phyloP scores from a whole-genome alignment of 37 sponge, comb jelly and placozoan genomes.

The Theonella swinhoei region DNA sequence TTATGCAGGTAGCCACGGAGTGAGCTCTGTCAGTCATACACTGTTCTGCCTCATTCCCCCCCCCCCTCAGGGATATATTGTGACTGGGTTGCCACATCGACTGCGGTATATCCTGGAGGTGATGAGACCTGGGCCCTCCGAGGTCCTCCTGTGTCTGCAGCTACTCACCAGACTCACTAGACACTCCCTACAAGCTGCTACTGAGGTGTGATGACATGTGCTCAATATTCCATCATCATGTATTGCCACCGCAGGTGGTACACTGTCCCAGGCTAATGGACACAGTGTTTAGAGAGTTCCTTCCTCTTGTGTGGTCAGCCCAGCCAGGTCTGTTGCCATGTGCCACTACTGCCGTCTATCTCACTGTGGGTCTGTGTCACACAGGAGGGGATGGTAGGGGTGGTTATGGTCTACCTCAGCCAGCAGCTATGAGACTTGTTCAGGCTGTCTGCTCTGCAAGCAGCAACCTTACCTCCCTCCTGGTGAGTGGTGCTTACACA shows the following conservation, averaged over 20 bases:
- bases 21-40: neutral
- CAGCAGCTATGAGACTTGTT: constrained; percentile 62
- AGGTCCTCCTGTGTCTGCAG: constrained; percentile 46
- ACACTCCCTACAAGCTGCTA: constrained; percentile 79
- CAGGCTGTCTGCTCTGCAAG: constrained; percentile 61
- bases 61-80: constrained; percentile 66
- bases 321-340: neutral
- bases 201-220: constrained; percentile 31
- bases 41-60: neutral
- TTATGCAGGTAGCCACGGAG: constrained; percentile 41
- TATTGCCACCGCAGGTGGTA: constrained; percentile 51
- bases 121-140: constrained; percentile 21
- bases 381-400: neutral
- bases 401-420: constrained; percentile 25
- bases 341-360: neutral
- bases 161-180: constrained; percentile 64
- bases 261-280: constrained; percentile 69
- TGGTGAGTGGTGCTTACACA: too few species aligned
- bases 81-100: constrained; percentile 66
- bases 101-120: constrained; percentile 82
- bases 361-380: neutral
- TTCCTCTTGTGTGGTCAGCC: constrained; percentile 49
- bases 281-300: constrained; percentile 50
- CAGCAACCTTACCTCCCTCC: constrained; percentile 50
- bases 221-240: neutral